Evolutionary conservation across 1,140 invertebrate genomes (phyloP), one percentile per base, ranked within the genome.

Genomic region (Colletes gigas): DNA sequence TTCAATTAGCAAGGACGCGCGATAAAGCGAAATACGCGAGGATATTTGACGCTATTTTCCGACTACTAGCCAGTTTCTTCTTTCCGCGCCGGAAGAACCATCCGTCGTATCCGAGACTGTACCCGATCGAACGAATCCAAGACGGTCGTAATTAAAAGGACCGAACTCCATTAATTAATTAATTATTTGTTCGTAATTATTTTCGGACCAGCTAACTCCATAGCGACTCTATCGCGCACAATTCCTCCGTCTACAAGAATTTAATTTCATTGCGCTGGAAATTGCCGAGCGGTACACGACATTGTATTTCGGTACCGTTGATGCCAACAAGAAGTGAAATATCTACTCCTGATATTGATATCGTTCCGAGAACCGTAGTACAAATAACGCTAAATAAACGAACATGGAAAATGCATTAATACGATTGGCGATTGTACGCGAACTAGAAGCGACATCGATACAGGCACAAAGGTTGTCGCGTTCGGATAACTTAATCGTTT

Each of bases 171-270:
- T 59, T 85, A 77, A 77, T 76, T 84, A 66, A 81, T 77, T 65
- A 77, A 85, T 84, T 85, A 85, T 77, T 85, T 81, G 30, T 71
- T n/a, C 30, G 65, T 73, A 77, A 72, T 72, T 77, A 81, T 81
- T 81, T 55, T 65, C 63, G 39, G 19, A 39, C n/a, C 54, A n/a
- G 8, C 52, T 19, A 74, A 5, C 17, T 55, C n/a, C 19, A 39
- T 50, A 12, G 14, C 15, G 21, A 7, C 12, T 44, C n/a, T 9
- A 15, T 50, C 15, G 39, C 6, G 14, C 62, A 15, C 41, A 8
- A 12, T 57, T 7, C 39, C 39, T 19, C 52, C 12, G 4, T 54
- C 15, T n/a, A 12, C 15, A 7, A 50, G 62, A 59, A 50, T 66
- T 74, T 59, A 70, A 8, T 66, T 66, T 41, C 19, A 39, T 50